These are phyloP conservation scores for Sebastes taczanowskii DNA, from an alignment of 2,797 vertebrate genomes.

Conservation along the genomic window DNA sequence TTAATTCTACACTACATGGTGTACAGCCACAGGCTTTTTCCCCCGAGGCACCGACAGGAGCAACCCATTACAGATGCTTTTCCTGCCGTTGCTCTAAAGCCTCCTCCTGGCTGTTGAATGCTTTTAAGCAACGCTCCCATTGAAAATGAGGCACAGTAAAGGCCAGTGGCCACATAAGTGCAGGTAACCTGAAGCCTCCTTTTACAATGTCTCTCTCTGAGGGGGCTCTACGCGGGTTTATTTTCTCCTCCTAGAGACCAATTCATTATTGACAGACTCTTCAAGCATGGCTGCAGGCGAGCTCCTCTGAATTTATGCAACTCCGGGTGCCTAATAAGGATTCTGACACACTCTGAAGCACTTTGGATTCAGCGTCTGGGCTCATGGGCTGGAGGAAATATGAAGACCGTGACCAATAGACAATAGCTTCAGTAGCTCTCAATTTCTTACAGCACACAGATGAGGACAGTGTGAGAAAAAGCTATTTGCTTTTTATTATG, in stretches of 20 bases:
- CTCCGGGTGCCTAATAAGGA: constrained; percentile 46
- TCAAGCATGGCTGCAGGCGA: constrained; percentile 26
- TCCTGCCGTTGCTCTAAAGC: constrained; percentile 20
- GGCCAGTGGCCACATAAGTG: constrained; percentile 19
- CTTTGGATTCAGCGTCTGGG: constrained; percentile 23
- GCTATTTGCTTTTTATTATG: not conserved
- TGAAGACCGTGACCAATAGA: constrained; percentile 33
- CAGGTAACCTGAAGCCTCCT: constrained; percentile 40
- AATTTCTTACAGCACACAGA: constrained; percentile 9
- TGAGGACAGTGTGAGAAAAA: constrained; percentile 17
- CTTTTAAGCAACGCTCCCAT: constrained; percentile 47
- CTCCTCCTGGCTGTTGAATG: constrained; percentile 30
- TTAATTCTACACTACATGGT: constrained; percentile 13
- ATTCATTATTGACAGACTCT: constrained; percentile 67
- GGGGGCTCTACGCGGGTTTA: constrained; percentile 23
- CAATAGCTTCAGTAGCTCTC: constrained; percentile 37
- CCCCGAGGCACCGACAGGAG: constrained; percentile 12
- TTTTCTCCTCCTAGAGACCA: constrained; percentile 50
- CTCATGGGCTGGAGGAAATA: constrained; percentile 29
- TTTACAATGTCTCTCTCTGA: constrained; percentile 22
- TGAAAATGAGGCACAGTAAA: constrained; percentile 46
- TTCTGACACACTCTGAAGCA: constrained; percentile 46
- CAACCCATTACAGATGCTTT: constrained; percentile 36
- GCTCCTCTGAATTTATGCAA: constrained; percentile 57
- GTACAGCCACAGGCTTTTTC: constrained; percentile 10